Evolutionary conservation across 2,888 invertebrate genomes (phyloP).

Genomic region (Anorthoa munda): DNA sequence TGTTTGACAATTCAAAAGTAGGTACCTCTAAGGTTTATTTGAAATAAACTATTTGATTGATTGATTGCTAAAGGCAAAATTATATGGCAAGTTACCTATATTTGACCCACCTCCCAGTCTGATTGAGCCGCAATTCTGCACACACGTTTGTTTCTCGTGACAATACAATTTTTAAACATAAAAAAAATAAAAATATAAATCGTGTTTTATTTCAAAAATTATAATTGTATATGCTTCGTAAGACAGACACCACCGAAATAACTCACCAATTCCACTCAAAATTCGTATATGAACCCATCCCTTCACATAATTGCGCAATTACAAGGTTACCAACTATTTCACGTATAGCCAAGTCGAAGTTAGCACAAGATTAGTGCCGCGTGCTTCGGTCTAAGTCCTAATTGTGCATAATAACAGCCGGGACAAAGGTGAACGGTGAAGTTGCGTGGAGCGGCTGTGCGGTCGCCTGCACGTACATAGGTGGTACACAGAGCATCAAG

Average conservation of each 20-base stretch:
- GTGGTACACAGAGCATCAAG: not conserved
- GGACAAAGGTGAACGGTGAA: slow-evolving; percentile 82
- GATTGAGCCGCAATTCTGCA: no score
- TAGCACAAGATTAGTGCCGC: slow-evolving; percentile 83
- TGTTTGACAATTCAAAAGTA: no score
- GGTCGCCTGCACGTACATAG: slow-evolving; percentile 72
- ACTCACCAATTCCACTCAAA: slow-evolving; percentile 3
- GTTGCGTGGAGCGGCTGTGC: slow-evolving; percentile 76
- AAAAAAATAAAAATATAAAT: no score
- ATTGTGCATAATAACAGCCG: slow-evolving; percentile 86
- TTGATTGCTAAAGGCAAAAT: no score
- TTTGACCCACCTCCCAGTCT: no score
- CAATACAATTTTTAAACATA: no score
- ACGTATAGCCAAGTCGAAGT: slow-evolving; percentile 75
- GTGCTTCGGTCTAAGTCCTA: slow-evolving; percentile 83
- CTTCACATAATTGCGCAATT: slow-evolving; percentile 68
- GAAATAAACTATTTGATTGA: no score
- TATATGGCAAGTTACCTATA: no score
- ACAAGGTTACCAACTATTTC: slow-evolving; percentile 76
- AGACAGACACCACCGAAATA: not conserved
- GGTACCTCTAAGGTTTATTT: no score
- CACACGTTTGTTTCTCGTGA: no score
- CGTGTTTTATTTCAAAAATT: no score
- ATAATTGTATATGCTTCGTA: not conserved
- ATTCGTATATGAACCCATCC: slow-evolving; percentile 19